Conservation (phyloP, 2,888 invertebrate species). For the Podabrus alpinus region DNA sequence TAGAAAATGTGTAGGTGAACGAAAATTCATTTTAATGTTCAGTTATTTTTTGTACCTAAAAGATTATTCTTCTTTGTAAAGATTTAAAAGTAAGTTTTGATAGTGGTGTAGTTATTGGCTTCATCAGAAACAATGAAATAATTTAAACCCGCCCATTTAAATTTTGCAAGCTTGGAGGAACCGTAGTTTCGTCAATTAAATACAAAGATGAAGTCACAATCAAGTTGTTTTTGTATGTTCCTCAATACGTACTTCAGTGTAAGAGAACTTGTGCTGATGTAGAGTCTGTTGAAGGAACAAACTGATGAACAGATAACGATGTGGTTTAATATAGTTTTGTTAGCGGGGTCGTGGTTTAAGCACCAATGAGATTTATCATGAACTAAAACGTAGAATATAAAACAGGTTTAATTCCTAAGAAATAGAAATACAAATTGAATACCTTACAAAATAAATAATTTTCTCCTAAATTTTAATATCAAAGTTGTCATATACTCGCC, state of each 20-base stretch:
- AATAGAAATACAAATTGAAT: neutral
- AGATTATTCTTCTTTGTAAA: neutral
- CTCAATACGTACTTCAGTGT: too few relatives aligned
- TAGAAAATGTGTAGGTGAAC: neutral
- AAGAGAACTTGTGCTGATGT: neutral
- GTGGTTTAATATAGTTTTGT: neutral
- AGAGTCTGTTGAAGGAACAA: neutral
- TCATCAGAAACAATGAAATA: neutral
- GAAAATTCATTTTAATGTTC: neutral
- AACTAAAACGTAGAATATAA: neutral
- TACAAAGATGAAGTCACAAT: too few relatives aligned
- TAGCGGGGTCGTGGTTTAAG: neutral
- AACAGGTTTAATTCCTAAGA: neutral
- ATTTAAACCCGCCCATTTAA: neutral
- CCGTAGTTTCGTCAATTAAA: neutral
- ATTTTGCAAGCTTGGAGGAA: neutral
- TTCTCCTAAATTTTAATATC: neutral
- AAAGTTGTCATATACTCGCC: neutral
- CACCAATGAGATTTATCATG: neutral
- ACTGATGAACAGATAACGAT: neutral
- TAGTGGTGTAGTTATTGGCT: too few relatives aligned
- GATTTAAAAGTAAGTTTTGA: neutral
- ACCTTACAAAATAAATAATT: neutral
- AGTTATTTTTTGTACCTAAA: neutral
- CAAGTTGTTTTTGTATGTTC: neutral